Conservation (phyloP, 2,888 invertebrate species). For the Eugnorisma glareosa region DNA sequence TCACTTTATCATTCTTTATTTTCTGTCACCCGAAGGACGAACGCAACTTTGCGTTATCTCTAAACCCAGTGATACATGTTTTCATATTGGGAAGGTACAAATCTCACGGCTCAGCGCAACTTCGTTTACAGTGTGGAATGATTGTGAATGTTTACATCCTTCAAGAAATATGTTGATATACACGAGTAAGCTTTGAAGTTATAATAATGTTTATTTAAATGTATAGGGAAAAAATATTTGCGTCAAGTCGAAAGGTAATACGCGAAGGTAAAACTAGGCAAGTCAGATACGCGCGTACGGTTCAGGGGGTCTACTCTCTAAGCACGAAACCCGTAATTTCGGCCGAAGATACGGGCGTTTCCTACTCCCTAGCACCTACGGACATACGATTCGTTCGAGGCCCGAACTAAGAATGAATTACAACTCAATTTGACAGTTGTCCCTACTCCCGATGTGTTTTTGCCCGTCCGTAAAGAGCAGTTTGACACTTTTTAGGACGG, state of each 20-base stretch:
- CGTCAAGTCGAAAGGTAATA: not conserved
- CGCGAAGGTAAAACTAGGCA: not conserved
- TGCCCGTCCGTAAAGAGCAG: no score
- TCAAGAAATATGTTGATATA: slow-evolving; percentile 27
- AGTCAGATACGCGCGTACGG: not conserved
- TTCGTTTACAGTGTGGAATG: not conserved
- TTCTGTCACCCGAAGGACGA: no score
- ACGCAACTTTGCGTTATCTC: not conserved
- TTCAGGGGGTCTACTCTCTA: no score
- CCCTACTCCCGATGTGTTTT: no score
- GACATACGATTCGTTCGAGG: no score
- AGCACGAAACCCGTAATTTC: no score
- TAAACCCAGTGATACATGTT: not conserved
- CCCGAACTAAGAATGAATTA: no score
- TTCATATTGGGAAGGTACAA: not conserved
- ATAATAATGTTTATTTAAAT: slow-evolving; percentile 29
- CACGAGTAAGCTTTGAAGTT: slow-evolving; percentile 19
- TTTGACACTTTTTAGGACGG: no score
- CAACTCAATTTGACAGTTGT: no score
- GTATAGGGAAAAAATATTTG: not conserved
- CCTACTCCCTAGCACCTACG: no score
- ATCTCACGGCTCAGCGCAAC: slow-evolving; percentile 15
- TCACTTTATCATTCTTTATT: not conserved
- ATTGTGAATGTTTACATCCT: slow-evolving; percentile 33
- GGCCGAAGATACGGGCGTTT: no score